Conservation (phyloP, 2,797 vertebrate species). For the Florisuga fusca region DNA sequence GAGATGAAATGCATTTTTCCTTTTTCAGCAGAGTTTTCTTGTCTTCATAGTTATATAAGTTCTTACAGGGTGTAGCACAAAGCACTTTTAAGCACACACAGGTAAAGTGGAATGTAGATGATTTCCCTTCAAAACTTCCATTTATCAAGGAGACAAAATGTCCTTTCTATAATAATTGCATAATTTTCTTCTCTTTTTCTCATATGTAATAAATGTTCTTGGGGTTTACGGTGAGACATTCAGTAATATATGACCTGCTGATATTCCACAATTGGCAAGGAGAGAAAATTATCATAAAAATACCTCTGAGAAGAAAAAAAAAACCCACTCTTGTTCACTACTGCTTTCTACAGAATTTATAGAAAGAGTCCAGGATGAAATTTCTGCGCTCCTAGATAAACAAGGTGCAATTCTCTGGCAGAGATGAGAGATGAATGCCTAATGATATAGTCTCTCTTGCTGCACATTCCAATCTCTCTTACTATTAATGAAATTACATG, state of each 20-base stretch:
- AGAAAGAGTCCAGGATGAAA: neutral
- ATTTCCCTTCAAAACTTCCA: neutral
- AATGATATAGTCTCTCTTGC: neutral
- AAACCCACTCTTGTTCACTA: neutral
- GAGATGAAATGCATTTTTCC: neutral
- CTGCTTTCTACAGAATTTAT: neutral
- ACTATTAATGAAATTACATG: neutral
- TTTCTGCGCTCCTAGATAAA: neutral
- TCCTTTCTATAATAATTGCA: neutral
- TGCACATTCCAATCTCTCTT: neutral
- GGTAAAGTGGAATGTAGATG: neutral
- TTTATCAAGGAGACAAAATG: neutral
- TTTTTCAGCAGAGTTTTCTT: neutral
- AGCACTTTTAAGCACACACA: neutral
- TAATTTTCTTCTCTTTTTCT: neutral
- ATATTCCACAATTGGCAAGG: neutral
- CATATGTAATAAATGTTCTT: neutral
- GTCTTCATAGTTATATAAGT: neutral
- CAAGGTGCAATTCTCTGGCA: neutral
- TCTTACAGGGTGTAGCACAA: neutral
- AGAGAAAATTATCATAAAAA: neutral
- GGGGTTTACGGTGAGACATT: neutral
- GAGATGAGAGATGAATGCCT: neutral
- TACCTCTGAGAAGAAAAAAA: neutral
- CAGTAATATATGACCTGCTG: neutral